phyloP scores from a whole-genome alignment of 2,888 invertebrate genomes.

The Hymenopus coronatus region DNA sequence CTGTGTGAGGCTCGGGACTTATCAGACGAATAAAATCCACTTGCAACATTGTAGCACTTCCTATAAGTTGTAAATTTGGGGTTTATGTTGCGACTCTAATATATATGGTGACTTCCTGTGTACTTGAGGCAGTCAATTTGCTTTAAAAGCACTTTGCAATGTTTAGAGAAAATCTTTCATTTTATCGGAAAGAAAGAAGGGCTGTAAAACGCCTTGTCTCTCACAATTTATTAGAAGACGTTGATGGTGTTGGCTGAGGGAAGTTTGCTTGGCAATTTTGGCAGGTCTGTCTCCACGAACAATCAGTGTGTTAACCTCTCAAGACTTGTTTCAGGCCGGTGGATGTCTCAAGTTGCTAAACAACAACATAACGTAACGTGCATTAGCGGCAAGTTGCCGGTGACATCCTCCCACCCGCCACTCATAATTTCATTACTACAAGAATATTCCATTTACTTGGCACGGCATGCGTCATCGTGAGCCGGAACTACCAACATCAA shows the following conservation, averaged over 20 bases:
- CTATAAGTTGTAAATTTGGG: too few species aligned
- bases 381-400: background rate
- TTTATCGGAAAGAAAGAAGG: background rate
- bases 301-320: background rate
- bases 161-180: background rate
- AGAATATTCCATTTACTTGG: conserved; percentile 22
- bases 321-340: background rate
- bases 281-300: background rate
- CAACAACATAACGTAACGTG: background rate
- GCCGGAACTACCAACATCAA: background rate
- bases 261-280: background rate
- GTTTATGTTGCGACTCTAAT: too few species aligned
- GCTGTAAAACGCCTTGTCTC: background rate
- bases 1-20: too few species aligned
- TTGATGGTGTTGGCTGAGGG: background rate
- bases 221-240: background rate
- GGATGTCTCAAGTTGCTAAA: background rate
- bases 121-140: background rate
- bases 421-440: conserved; percentile 21
- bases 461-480: background rate
- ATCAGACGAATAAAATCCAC: too few species aligned
- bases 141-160: background rate
- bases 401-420: background rate
- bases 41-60: too few species aligned
- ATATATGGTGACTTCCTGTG: background rate